Evolutionary conservation across 2,113 vertebrate species (phyloP).

Genomic region (chimpanzee (Pan troglodytes)): DNA sequence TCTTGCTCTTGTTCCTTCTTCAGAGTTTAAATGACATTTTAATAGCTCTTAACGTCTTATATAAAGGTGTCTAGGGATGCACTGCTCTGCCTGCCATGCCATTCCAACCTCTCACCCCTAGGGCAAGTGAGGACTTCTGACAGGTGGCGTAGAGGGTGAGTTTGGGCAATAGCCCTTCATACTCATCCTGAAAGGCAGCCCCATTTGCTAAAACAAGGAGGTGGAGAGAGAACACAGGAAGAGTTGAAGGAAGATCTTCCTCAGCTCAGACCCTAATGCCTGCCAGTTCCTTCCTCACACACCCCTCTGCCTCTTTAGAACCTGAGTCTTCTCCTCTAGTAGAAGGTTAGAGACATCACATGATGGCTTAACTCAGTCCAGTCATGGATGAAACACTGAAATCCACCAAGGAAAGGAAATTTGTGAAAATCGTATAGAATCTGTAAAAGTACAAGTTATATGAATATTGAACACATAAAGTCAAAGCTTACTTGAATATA

Average conservation of each 20-base stretch:
- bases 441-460: not conserved
- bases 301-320: too few relatives aligned
- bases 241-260: not conserved
- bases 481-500: not conserved
- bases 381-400: not conserved
- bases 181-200: not conserved
- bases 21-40: not conserved
- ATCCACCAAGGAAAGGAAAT: not conserved
- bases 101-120: too few relatives aligned
- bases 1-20: not conserved
- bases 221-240: not conserved
- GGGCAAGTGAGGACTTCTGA: not conserved
- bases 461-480: not conserved
- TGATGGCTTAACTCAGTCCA: not conserved
- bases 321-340: not conserved
- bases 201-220: not conserved
- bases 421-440: not conserved
- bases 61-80: not conserved
- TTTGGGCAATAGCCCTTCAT: not conserved
- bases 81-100: not conserved
- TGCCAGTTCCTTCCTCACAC: not conserved
- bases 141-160: not conserved
- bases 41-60: not conserved
- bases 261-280: not conserved
- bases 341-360: not conserved